Base-by-base conservation (phyloP, 2,113 vertebrate species). In the Brachyhypopomus gauderio region DNA sequence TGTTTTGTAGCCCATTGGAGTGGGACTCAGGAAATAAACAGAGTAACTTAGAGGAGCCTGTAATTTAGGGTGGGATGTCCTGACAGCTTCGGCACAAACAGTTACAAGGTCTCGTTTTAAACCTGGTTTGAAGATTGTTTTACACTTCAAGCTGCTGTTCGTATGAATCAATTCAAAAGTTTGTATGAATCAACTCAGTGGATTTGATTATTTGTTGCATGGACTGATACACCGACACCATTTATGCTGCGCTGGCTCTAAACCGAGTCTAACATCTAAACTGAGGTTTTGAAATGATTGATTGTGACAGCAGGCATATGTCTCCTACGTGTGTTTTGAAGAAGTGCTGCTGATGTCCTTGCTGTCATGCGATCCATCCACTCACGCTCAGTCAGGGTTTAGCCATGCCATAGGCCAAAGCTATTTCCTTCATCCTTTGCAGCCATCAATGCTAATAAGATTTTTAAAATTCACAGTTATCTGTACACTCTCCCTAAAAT, bases 391-490 rank as follows among this genome's bases (percentile, higher is more conserved):
- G 58, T 70, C 41, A 59, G 30, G 14, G 45, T 27, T 45, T 60
- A 60, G 60, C 59, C n/a, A n/a, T 72, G 34, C 0, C 55, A 45
- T 41, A 23, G 22, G 30, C 23, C 56, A 45, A 11, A 52, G 19
- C 41, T 19, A 23, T 41, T 72, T 60, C 58, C 17, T 12, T 20
- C 41, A 19, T 34, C 20, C 23, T 59, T n/a, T 63, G 19, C 58
- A 63, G 58, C 20, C 45, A 52, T 80, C 59, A 63, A 55, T 64
- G 70, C 67, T 62, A 79, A 80, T 73, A 72, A 63, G 38, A 64
- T 80, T 80, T 63, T 9, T 41, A 0, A 36, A 70, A 70, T 63
- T 23, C 58, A 48, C 38, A 62, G 22, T 36, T 64, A 22, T 52
- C 70, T 23, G 14, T 25, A 7, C 41, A 36, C 14, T 55, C 41